Conservation (phyloP, 2,113 vertebrate species). For the Lampris megalopsis region DNA sequence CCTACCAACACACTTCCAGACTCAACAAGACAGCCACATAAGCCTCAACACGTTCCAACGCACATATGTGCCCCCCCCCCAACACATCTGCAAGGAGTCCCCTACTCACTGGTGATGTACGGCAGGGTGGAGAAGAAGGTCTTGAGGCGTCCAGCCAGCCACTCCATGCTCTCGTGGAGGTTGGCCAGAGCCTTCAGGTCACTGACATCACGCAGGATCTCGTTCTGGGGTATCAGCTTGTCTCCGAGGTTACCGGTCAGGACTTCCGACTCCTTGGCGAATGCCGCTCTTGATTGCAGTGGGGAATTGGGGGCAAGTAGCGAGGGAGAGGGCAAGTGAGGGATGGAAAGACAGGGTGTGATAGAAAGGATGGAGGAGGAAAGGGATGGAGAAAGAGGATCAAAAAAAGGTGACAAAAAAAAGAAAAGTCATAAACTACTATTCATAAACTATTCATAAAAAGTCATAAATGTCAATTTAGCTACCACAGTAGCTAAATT, state of each 20-base stretch:
- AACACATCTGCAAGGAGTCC: background rate
- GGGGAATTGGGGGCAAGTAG: no score
- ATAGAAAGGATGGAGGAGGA: background rate
- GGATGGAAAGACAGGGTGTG: no score
- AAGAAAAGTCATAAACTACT: no score
- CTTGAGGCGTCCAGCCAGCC: slow-evolving; percentile 90
- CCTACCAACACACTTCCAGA: slow-evolving; percentile 8
- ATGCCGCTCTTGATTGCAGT: slow-evolving; percentile 86
- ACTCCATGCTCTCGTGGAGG: slow-evolving; percentile 98
- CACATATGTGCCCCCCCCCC: background rate
- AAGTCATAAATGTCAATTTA: slow-evolving; percentile 1
- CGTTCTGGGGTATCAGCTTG: slow-evolving; percentile 94
- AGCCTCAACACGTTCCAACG: background rate
- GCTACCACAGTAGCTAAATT: background rate
- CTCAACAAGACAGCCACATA: background rate
- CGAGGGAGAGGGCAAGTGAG: background rate
- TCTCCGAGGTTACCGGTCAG: slow-evolving; percentile 97
- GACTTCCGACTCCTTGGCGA: slow-evolving; percentile 97
- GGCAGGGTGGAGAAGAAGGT: slow-evolving; percentile 88
- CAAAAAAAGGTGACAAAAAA: background rate
- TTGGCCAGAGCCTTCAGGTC: slow-evolving; percentile 98
- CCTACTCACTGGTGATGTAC: slow-evolving; percentile 86
- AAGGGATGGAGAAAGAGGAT: background rate
- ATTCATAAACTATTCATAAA: no score
- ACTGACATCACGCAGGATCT: slow-evolving; percentile 95